Evolutionary conservation across 2,888 invertebrate species (phyloP).

Genomic region (Hyles lineata): DNA sequence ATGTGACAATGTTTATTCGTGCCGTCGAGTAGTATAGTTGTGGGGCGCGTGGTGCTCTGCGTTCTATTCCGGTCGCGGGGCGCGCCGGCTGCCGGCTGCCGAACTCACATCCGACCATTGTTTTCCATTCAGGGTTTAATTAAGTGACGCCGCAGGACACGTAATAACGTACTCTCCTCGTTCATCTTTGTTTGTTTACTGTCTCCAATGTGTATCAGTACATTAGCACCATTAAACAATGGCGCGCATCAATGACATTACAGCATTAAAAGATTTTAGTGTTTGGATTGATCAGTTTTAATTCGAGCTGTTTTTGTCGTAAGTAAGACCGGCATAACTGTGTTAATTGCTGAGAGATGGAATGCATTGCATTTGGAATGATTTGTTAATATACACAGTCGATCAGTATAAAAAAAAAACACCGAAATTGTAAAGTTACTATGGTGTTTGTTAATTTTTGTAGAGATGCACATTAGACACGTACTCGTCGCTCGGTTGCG

Average conservation of each 20-base stretch:
- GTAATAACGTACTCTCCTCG: background rate
- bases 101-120: background rate
- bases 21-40: background rate
- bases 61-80: slow-evolving; percentile 19
- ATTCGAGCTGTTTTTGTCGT: no score
- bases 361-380: no score
- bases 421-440: no score
- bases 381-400: no score
- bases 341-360: background rate
- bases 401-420: no score
- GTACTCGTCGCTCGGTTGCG: background rate
- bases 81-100: background rate
- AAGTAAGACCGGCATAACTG: no score
- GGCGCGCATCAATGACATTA: no score
- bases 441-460: no score
- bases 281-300: no score
- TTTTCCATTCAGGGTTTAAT: background rate
- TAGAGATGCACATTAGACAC: background rate
- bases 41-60: background rate
- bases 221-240: no score
- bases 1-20: slow-evolving; percentile 13
- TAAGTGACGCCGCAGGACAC: background rate
- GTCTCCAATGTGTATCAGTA: no score
- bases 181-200: background rate
- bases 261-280: no score